phyloP scores from a whole-genome alignment of 2,888 invertebrate species.

The Bruchidius siliquastri region DNA sequence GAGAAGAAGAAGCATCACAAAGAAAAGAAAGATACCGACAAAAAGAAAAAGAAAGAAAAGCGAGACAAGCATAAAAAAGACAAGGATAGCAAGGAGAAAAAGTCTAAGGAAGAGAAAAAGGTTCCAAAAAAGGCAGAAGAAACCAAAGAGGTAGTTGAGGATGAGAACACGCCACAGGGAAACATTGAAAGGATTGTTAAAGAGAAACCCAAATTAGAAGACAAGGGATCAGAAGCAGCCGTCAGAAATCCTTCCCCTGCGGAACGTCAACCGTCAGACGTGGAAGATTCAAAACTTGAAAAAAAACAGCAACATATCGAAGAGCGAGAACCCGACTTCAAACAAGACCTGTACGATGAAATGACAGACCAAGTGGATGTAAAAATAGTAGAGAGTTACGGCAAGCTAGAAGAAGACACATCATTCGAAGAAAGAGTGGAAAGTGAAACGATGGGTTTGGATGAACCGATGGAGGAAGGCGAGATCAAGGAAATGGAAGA shows the following conservation, averaged over 20 bases:
- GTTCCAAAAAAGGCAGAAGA: conserved; percentile 39
- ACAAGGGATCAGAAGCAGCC: conserved; percentile 23
- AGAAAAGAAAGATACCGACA: conserved; percentile 51
- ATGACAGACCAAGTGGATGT: conserved; percentile 54
- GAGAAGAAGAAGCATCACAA: conserved; percentile 54
- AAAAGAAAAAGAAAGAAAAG: conserved; percentile 46
- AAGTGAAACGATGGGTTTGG: conserved; percentile 18
- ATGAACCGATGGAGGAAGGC: conserved; percentile 21
- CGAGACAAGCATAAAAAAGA: conserved; percentile 44
- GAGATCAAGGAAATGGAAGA: conserved; percentile 41
- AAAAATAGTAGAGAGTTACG: conserved; percentile 55
- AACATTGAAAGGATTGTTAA: conserved; percentile 24
- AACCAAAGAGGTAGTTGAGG: conserved; percentile 20
- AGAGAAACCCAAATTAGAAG: conserved; percentile 49
- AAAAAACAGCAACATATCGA: conserved; percentile 30
- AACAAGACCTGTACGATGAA: conserved; percentile 52
- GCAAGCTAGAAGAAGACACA: conserved; percentile 40
- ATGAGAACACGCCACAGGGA: conserved; percentile 10
- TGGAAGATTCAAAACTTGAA: conserved; percentile 53
- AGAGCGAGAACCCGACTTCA: conserved; percentile 1
- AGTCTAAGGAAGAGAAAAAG: conserved; percentile 36
- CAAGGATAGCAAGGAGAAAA: conserved; percentile 34
- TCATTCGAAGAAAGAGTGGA: conserved; percentile 11
- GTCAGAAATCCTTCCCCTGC: not conserved
- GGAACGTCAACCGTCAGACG: conserved; percentile 23